Base-by-base conservation (phyloP, 2,888 invertebrate genomes). In the Clepsis dumicolana region DNA sequence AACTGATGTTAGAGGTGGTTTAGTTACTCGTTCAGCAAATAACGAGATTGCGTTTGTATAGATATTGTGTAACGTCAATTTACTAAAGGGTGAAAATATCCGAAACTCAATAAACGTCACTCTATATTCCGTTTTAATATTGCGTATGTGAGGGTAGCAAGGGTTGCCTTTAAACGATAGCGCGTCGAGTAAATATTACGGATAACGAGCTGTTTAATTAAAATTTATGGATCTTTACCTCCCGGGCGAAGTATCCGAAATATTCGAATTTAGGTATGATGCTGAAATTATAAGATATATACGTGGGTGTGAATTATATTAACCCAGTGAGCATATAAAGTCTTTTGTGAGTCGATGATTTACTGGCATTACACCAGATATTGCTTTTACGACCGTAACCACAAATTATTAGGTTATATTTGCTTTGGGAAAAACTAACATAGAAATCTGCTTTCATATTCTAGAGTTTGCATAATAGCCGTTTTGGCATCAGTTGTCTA, bases 131-230 rank as follows among this genome's bases (percentile, higher is more conserved):
- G 41, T 66, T 61, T 66, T 61, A 54, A 62, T 35, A 62, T 54
- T 66, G 44, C 25, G 61, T 3, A 27, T 44, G 16, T 21, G 18
- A 56, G 50, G 57, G 50, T 65, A 57, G 61, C 53, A 50, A 56
- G 59, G 57, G 16, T 24, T 35, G 53, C 21, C 61, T 66, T 62
- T 35, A 48, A 54, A 61, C 61, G 54, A 61, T 66, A 66, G 7
- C 35, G 29, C 60, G 48, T 12, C 35, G 35, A 41, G 66, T 66
- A 66, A 61, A 66, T 67, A 67, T 63, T 63, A 63, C 62, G 65
- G 53, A 50, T 63, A 67, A 63, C 67, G 63, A 67, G 50, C 48
- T 65, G 52, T 66, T 66, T 63, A 67, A 67, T 67, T 67, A 63
- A 63, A 67, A 67, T 63, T 57, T 57, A 67, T 63, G 56, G 38